Percentiles rank a stretch among this genome's conserved stretches.
Evolutionary conservation across 2,888 invertebrate species (phyloP).

Genomic region (Polyploca ridens): DNA sequence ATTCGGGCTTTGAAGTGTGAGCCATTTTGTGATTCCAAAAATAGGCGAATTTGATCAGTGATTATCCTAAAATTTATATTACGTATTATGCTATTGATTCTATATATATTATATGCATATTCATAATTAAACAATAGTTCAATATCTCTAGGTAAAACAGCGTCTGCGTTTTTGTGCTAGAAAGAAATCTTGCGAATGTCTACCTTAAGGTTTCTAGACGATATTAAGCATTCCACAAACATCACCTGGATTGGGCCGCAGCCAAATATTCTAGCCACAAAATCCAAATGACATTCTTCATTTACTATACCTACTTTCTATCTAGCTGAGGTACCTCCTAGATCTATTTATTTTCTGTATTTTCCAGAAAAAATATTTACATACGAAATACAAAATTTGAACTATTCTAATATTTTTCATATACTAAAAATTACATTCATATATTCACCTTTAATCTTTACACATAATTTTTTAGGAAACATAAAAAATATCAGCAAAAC

Average conservation of each 20-base stretch:
- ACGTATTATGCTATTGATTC: neutral
- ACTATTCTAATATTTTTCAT: too few relatives aligned
- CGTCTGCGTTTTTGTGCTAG: neutral
- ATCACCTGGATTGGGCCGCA: constrained; percentile 6
- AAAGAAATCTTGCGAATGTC: neutral
- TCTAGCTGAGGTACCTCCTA: neutral
- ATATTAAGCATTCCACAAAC: constrained; percentile 41
- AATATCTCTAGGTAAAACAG: neutral
- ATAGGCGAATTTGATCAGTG: constrained; percentile 4
- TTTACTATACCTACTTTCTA: neutral
- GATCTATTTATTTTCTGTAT: neutral
- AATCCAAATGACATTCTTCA: constrained; percentile 4
- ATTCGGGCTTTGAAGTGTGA: constrained; percentile 2
- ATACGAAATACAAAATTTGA: too few relatives aligned
- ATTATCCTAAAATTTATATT: neutral
- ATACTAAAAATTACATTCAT: too few relatives aligned
- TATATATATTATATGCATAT: too few relatives aligned
- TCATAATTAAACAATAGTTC: too few relatives aligned
- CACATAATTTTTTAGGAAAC: too few relatives aligned
- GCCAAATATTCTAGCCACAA: constrained; percentile 8
- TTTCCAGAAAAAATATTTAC: too few relatives aligned
- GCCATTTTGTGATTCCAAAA: neutral
- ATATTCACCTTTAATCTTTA: too few relatives aligned
- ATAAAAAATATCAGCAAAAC: too few relatives aligned
- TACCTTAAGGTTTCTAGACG: constrained; percentile 14